These are phyloP conservation scores for Myopa tessellatipennis DNA, from an alignment of 2,888 invertebrate genomes.

Conservation along the genomic window DNA sequence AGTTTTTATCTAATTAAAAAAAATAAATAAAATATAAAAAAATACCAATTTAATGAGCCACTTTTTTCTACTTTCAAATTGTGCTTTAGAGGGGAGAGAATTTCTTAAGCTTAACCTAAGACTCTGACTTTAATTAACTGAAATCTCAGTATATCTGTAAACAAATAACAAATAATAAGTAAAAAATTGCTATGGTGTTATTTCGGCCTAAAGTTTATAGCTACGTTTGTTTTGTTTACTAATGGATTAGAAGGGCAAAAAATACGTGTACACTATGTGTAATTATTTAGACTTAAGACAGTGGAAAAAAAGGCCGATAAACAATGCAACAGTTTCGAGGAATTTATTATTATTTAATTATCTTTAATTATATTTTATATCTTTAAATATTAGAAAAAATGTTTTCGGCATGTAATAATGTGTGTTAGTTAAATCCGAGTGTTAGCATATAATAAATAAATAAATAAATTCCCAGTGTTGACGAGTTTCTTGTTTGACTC, in stretches of 20 bases:
- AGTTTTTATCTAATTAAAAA: conserved; percentile 6
- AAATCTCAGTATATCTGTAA: conserved; percentile 12
- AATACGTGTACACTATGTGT: too few relatives aligned
- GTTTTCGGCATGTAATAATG: too few relatives aligned
- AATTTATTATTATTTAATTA: neutral
- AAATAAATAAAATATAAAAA: neutral
- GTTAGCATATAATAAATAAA: too few relatives aligned
- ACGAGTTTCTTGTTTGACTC: too few relatives aligned
- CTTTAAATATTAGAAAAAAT: neutral
- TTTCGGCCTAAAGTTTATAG: neutral
- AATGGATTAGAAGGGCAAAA: too few relatives aligned
- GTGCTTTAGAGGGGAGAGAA: neutral
- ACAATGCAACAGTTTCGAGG: neutral
- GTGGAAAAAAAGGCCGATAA: neutral
- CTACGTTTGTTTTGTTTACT: neutral
- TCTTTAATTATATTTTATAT: neutral
- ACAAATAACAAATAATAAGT: neutral
- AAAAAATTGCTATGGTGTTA: too few relatives aligned
- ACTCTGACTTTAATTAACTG: conserved; percentile 20
- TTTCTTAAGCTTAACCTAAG: neutral
- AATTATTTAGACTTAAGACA: neutral
- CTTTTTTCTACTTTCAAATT: neutral
- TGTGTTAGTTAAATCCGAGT: too few relatives aligned
- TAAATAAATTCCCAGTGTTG: neutral
- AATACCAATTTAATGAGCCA: neutral